Evolutionary conservation across 1,140 invertebrate species (phyloP).

Genomic region (Potamilus streckersoni): DNA sequence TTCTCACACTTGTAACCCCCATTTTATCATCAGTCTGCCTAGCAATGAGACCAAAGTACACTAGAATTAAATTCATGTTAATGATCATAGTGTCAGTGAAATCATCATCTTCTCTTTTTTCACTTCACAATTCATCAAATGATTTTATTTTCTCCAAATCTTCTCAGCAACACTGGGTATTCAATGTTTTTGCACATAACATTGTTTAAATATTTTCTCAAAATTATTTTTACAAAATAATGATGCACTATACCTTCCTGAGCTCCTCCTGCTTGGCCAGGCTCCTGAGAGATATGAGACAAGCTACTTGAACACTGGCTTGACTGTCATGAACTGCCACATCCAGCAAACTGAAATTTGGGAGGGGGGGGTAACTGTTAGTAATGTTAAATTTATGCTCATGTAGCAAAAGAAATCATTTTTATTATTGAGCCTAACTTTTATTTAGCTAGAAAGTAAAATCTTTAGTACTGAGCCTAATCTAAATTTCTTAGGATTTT

Average conservation of each 20-base stretch:
- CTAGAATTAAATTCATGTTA: too few species aligned
- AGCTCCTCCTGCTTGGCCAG: slow-evolving; percentile 51
- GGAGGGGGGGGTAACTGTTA: background rate
- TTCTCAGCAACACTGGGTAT: too few species aligned
- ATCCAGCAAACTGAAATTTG: slow-evolving; percentile 55
- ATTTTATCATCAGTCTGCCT: too few species aligned
- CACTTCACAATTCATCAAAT: too few species aligned
- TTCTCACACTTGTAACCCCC: too few species aligned
- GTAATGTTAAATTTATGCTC: background rate
- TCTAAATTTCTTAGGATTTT: background rate
- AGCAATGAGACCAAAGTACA: too few species aligned
- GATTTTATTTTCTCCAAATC: too few species aligned
- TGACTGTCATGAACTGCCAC: slow-evolving; percentile 58
- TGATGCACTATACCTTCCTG: slow-evolving; percentile 36
- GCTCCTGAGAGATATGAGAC: slow-evolving; percentile 51
- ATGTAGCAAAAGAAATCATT: background rate
- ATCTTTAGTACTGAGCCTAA: background rate
- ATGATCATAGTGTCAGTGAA: too few species aligned
- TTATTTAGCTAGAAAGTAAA: background rate
- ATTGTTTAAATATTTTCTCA: too few species aligned
- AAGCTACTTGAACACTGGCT: slow-evolving; percentile 54
- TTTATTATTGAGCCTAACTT: background rate
- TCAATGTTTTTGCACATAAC: too few species aligned
- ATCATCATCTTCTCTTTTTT: too few species aligned
- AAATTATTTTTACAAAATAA: background rate